These are phyloP conservation scores for Zoanthus gigantus DNA, from an alignment of 92 coral and sea anemone species.

Conservation along the genomic window DNA sequence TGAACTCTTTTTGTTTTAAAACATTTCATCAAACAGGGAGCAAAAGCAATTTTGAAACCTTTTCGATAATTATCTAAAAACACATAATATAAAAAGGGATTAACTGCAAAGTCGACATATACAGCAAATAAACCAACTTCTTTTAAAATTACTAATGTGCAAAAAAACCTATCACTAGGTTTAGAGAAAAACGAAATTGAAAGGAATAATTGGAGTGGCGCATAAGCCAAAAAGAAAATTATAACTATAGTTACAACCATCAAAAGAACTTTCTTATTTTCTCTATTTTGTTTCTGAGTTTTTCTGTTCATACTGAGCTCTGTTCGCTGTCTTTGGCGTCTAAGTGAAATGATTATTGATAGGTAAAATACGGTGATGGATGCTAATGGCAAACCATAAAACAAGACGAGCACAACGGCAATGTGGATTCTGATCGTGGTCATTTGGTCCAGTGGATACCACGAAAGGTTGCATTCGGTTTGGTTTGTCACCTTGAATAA, in stretches of 20 bases:
- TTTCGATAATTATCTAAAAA: background rate
- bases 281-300: background rate
- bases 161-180: background rate
- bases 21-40: background rate
- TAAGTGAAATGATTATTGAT: background rate
- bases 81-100: background rate
- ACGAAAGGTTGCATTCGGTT: background rate
- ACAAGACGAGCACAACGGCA: background rate
- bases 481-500: background rate
- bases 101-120: background rate
- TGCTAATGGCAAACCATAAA: background rate
- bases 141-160: background rate
- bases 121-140: background rate
- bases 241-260: background rate
- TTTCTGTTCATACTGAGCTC: background rate
- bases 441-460: too few species aligned
- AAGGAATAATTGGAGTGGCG: background rate
- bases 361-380: background rate
- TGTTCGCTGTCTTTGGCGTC: background rate
- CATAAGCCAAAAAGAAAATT: background rate
- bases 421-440: background rate
- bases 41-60: constrained; percentile 7
- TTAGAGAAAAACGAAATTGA: background rate
- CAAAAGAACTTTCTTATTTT: background rate
- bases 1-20: background rate